phyloP scores from a whole-genome alignment of 23 tunicate species.

The Clavelina lepadiformis region DNA sequence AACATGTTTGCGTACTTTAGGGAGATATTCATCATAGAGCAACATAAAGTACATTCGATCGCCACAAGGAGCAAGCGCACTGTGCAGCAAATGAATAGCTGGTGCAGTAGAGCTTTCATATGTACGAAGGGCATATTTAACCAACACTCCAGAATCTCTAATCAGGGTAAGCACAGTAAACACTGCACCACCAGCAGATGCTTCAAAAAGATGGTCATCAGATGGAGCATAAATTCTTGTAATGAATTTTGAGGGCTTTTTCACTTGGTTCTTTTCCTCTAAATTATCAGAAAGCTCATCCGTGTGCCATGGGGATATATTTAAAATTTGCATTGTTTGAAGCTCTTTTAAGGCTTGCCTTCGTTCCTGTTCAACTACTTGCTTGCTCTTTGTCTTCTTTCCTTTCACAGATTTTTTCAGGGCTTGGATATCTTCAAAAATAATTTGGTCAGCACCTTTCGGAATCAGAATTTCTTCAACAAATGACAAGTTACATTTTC shows the following conservation, averaged over 20 bases:
- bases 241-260: slow-evolving; percentile 52
- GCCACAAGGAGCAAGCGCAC: slow-evolving; percentile 13
- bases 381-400: slow-evolving; percentile 41
- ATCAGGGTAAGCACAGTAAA: slow-evolving; percentile 40
- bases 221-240: slow-evolving; percentile 62
- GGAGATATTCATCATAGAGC: slow-evolving; percentile 52
- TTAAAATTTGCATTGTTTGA: slow-evolving; percentile 2
- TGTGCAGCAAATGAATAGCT: slow-evolving; percentile 10
- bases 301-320: slow-evolving; percentile 63
- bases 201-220: slow-evolving; percentile 23
- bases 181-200: slow-evolving; percentile 33
- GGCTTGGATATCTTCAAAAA: slow-evolving; percentile 52
- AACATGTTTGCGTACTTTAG: slow-evolving; percentile 50
- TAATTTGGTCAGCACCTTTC: slow-evolving; percentile 32
- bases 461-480: slow-evolving; percentile 51
- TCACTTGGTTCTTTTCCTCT: slow-evolving; percentile 24
- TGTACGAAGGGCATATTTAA: slow-evolving; percentile 24
- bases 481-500: slow-evolving; percentile 34
- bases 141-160: slow-evolving; percentile 27
- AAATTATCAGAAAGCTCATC: slow-evolving; percentile 60
- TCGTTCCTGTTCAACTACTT: slow-evolving; percentile 54
- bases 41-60: slow-evolving; percentile 58
- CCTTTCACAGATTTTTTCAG: slow-evolving; percentile 41
- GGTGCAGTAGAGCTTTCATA: slow-evolving; percentile 25
- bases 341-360: slow-evolving; percentile 31